Evolutionary conservation across 1,140 invertebrate genomes (phyloP).

Genomic region (Brachionus calyciflorus): DNA sequence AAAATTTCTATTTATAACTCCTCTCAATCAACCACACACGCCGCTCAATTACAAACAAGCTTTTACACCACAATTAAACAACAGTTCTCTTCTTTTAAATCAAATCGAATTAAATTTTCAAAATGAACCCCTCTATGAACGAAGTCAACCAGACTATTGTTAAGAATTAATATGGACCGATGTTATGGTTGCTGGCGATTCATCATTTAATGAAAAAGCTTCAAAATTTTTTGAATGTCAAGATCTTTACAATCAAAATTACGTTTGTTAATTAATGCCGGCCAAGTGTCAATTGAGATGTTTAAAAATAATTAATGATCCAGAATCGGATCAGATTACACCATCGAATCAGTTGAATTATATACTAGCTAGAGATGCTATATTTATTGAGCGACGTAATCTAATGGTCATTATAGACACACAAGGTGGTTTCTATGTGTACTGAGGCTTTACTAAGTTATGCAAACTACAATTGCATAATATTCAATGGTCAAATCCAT

Average conservation of each 20-base stretch:
- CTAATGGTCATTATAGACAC: no score
- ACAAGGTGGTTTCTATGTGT: no score
- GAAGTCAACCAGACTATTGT: conserved; percentile 30
- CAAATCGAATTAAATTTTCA: neutral
- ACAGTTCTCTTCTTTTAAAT: conserved; percentile 5
- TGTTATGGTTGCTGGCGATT: conserved; percentile 3
- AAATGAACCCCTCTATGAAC: conserved; percentile 24
- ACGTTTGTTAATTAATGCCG: no score
- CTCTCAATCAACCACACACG: conserved; percentile 9
- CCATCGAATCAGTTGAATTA: neutral
- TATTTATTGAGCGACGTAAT: no score
- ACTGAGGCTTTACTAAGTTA: no score
- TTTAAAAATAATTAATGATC: conserved; percentile 3
- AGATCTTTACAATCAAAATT: no score
- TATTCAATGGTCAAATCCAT: conserved; percentile 4
- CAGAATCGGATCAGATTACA: neutral
- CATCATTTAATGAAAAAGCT: no score
- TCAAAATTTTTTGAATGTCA: no score
- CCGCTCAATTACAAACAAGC: neutral
- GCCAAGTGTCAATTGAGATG: no score
- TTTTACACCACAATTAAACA: neutral
- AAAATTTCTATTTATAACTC: conserved; percentile 1
- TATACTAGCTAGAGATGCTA: conserved; percentile 10
- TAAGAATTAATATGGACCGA: conserved; percentile 30
- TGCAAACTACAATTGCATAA: no score